Percentiles rank a stretch among this genome's conserved stretches.
Evolutionary conservation across 2,888 invertebrate genomes (phyloP).

Genomic region (Aspidapion aeneum): DNA sequence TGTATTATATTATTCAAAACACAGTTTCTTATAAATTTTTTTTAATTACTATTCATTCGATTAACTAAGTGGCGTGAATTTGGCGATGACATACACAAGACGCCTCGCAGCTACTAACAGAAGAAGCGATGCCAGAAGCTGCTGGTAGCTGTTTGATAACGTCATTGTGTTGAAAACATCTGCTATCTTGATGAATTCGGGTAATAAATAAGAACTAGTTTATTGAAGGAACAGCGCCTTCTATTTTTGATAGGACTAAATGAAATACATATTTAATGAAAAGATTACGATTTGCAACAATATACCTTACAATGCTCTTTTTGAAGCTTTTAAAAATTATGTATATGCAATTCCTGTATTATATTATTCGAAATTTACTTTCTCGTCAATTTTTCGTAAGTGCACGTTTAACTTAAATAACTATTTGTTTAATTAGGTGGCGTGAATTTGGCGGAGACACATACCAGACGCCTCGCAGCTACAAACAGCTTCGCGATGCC

Average conservation of each 20-base stretch:
- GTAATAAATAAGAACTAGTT: too few species aligned
- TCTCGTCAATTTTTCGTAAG: slow-evolving; percentile 47
- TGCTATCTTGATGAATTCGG: background rate
- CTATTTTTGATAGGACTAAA: too few species aligned
- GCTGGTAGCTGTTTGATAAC: background rate
- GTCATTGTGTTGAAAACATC: background rate
- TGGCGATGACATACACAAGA: background rate
- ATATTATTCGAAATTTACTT: slow-evolving; percentile 47
- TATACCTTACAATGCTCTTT: too few species aligned
- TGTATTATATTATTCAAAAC: slow-evolving; percentile 46
- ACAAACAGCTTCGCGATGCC: background rate
- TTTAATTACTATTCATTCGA: slow-evolving; percentile 46
- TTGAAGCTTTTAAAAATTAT: too few species aligned
- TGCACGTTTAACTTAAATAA: slow-evolving; percentile 46
- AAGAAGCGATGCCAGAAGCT: background rate
- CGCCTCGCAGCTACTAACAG: too few species aligned
- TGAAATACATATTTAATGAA: too few species aligned
- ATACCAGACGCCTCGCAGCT: background rate
- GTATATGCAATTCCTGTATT: too few species aligned
- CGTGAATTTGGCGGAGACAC: slow-evolving; percentile 1
- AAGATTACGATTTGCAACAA: too few species aligned
- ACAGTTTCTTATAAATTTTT: slow-evolving; percentile 48
- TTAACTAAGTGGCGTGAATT: slow-evolving; percentile 37
- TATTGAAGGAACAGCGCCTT: too few species aligned
- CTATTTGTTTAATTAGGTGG: slow-evolving; percentile 43